A percentile compares a stretch with the other conserved stretches of the same genome.
These are phyloP conservation scores for Acridotheres tristis DNA, from an alignment of 2,797 vertebrate species.

Conservation along the genomic window DNA sequence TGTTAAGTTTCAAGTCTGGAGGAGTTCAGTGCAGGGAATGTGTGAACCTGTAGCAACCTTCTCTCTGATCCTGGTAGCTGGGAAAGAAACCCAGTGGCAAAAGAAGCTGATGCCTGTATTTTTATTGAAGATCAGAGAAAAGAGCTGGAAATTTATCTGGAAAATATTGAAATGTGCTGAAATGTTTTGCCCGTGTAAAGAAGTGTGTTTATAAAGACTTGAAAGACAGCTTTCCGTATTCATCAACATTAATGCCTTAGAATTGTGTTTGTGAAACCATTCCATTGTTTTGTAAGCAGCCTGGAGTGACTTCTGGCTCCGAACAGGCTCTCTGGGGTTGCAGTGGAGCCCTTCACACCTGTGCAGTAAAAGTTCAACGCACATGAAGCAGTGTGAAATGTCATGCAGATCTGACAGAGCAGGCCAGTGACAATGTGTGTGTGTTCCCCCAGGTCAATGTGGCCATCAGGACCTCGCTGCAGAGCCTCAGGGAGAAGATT, in stretches of 20 bases:
- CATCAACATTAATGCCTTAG: not conserved
- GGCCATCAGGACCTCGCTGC: slow-evolving; percentile 83
- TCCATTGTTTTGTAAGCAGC: not conserved
- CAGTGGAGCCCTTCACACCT: not conserved
- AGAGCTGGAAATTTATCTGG: not conserved
- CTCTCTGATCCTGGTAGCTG: not conserved
- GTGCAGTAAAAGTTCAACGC: not conserved
- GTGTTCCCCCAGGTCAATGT: not conserved
- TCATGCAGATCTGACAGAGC: rapidly evolving
- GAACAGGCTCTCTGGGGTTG: not conserved
- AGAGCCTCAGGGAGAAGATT: slow-evolving; percentile 90
- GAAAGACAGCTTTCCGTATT: not conserved
- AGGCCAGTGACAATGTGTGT: not conserved
- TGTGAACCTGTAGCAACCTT: not conserved
- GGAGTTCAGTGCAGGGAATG: not conserved
- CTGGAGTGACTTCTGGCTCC: not conserved
- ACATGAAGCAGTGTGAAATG: rapidly evolving
- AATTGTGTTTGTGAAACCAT: not conserved
- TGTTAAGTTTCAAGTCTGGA: not conserved
- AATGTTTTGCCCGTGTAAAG: not conserved
- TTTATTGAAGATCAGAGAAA: not conserved
- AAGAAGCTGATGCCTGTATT: not conserved
- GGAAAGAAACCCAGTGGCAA: not conserved
- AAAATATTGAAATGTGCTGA: not conserved
- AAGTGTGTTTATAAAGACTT: not conserved